Evolutionary conservation across 2,797 vertebrate species (phyloP), one percentile per base, ranked within the genome.

Genomic region (Delichon dasypus): DNA sequence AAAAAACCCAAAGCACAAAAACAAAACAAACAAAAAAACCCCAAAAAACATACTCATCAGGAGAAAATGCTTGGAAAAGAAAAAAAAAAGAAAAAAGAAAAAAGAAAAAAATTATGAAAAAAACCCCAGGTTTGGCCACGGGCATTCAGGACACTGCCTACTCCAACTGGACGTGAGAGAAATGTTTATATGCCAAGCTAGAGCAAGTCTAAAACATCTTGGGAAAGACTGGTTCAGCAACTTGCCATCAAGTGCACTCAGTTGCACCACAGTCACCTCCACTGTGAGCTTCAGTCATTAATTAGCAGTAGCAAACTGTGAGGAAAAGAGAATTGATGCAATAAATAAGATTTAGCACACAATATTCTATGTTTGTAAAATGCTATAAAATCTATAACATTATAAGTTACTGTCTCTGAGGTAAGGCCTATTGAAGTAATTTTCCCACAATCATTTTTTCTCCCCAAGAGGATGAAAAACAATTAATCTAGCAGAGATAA

Each of bases 281-380:
- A 80, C 50, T 66, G 68, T 2, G 1, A 68, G 23, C 29, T 78
- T 95, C 80, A 64, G 50, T 90, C 76, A 85, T 92, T 95, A 96
- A 91, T 78, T 93, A 95, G 74, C 80, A 88, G 85, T 51, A 85
- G 30, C 11, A 15, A 92, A 90, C 67, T 55, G 11, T 55, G 55
- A 95, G 67, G 62, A 82, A 89, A 94, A 78, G 54, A 81, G 65
- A 75, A 95, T 64, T 93, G 71, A 42, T 78, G 54, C 44, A 83
- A 92, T 96, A 86, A 95, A 95, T 88, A 92, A 94, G 79, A 89
- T 84, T 85, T 90, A 90, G 76, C 9, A 0, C 53, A 76, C 61
- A 77, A 87, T 92, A 74, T 60, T 88, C 85, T 38, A 4, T 94
- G 50, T 95, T 95, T 90, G 60, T 86, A 88, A 94, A 94, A 85